A percentile compares a stretch with the other conserved stretches of the same genome.
Evolutionary conservation across 2,888 invertebrate species (phyloP).

Genomic region (Ellobium chinense): DNA sequence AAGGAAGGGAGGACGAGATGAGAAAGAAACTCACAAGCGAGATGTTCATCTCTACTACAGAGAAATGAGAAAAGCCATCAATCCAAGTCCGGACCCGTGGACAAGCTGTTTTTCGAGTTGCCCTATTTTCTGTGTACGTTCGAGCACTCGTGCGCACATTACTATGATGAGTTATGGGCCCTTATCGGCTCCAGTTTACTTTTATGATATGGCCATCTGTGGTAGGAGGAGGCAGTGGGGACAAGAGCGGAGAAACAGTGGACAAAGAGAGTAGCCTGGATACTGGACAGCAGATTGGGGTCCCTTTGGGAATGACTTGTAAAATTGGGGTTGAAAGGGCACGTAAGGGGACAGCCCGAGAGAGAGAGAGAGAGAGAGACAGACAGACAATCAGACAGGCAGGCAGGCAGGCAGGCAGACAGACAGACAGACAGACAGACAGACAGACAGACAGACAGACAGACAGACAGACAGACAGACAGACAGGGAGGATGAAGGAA

Average conservation of each 20-base stretch:
- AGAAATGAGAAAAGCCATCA: not conserved
- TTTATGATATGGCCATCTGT: no score
- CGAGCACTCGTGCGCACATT: no score
- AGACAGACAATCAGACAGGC: not conserved
- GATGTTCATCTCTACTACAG: not conserved
- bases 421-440: not conserved
- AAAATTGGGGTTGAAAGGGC: not conserved
- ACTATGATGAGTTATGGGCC: no score
- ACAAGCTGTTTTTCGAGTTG: no score
- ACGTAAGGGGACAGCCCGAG: not conserved
- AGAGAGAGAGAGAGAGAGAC: not conserved
- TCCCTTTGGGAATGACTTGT: no score
- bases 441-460: not conserved
- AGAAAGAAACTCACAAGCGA: not conserved
- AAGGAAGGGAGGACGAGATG: not conserved
- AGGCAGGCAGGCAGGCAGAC: not conserved
- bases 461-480: constrained; percentile 1
- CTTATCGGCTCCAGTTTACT: no score
- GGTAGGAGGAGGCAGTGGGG: constrained; percentile 6
- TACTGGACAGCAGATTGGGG: not conserved
- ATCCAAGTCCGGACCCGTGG: no score
- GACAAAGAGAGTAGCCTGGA: not conserved
- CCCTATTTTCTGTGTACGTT: no score
- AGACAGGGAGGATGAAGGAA: no score
- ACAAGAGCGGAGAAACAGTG: not conserved